Evolutionary conservation across 2,113 vertebrate species (phyloP).

Genomic region (Ariopsis seemanni): DNA sequence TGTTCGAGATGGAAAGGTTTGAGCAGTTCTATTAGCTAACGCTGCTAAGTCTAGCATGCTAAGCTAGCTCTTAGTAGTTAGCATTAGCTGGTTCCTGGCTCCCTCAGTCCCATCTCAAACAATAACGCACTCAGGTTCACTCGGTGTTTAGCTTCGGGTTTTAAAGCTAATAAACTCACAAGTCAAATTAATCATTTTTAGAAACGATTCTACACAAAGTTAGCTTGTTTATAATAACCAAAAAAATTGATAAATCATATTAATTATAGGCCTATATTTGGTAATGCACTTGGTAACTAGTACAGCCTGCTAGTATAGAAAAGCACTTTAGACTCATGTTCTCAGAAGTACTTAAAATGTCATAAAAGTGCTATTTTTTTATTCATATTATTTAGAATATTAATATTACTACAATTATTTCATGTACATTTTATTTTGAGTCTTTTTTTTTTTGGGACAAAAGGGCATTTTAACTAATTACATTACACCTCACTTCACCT

Average conservation of each 20-base stretch:
- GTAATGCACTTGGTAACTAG: neutral
- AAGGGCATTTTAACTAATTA: too few relatives aligned
- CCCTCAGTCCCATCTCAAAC: slow-evolving; percentile 3
- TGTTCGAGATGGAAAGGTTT: slow-evolving; percentile 26
- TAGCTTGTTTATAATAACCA: neutral
- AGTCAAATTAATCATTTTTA: neutral
- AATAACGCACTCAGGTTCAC: neutral
- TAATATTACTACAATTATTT: neutral
- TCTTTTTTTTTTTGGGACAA: too few relatives aligned
- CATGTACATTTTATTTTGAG: too few relatives aligned
- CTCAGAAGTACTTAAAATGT: neutral
- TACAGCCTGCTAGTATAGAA: neutral
- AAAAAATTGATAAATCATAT: neutral
- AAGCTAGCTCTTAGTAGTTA: neutral
- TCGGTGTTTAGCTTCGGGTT: neutral
- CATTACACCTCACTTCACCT: too few relatives aligned
- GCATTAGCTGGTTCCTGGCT: slow-evolving; percentile 15
- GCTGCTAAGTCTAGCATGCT: neutral
- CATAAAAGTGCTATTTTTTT: neutral
- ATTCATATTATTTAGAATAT: neutral
- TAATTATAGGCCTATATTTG: neutral
- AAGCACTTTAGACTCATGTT: neutral
- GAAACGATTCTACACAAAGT: neutral
- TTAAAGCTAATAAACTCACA: neutral
- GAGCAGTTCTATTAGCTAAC: slow-evolving; percentile 15